These are phyloP conservation scores for Lordiphosa collinella DNA, from an alignment of 1,140 invertebrate genomes.

Conservation along the genomic window DNA sequence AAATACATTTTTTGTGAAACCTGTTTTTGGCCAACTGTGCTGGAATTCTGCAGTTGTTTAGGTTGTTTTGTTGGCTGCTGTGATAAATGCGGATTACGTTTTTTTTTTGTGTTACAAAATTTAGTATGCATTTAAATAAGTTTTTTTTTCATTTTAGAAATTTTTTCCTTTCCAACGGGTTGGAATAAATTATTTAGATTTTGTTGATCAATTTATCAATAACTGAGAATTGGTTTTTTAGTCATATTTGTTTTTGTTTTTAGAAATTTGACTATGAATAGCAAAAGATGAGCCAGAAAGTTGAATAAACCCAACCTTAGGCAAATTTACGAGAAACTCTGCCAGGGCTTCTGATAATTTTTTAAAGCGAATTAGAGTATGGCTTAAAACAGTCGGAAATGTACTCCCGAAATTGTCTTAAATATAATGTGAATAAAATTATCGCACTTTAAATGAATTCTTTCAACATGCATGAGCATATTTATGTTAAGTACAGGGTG, in stretches of 20 bases:
- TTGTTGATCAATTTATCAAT: slow-evolving; percentile 12
- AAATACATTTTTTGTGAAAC: slow-evolving; percentile 31
- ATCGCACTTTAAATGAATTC: too few relatives aligned
- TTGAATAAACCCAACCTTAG: slow-evolving; percentile 4
- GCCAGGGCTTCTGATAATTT: too few relatives aligned
- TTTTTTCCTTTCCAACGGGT: slow-evolving; percentile 10
- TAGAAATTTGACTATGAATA: slow-evolving; percentile 13
- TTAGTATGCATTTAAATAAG: too few relatives aligned
- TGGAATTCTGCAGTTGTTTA: slow-evolving; percentile 23
- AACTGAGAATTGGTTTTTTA: background rate
- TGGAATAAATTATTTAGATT: background rate
- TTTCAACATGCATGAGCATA: too few relatives aligned
- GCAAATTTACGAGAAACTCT: too few relatives aligned
- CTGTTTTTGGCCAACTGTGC: slow-evolving; percentile 38
- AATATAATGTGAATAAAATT: too few relatives aligned
- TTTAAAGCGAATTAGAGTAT: too few relatives aligned
- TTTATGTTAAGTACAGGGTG: too few relatives aligned
- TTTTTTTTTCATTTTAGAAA: background rate
- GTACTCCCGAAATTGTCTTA: too few relatives aligned
- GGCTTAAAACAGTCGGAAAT: too few relatives aligned
- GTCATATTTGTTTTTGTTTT: slow-evolving; percentile 9
- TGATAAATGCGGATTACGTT: slow-evolving; percentile 10
- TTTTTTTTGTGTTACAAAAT: too few relatives aligned
- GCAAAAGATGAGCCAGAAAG: background rate
- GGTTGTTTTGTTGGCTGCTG: slow-evolving; percentile 10